A percentile compares a stretch with the other conserved stretches of the same genome.
phyloP scores from a whole-genome alignment of 2,888 invertebrate genomes.

The Augiades crinisus region DNA sequence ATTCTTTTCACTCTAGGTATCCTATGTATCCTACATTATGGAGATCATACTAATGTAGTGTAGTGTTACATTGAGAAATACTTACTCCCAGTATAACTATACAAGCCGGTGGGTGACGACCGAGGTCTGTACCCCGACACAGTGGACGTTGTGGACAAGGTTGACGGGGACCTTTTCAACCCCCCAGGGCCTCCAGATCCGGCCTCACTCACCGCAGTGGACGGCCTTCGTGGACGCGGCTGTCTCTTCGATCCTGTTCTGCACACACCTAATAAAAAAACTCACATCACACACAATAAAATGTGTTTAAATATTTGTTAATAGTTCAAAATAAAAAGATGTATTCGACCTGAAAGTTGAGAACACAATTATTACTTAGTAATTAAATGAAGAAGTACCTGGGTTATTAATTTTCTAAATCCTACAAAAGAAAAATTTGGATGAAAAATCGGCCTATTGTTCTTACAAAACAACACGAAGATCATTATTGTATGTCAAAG shows the following conservation, averaged over 20 bases:
- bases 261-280: conserved; percentile 63
- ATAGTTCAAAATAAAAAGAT: not conserved
- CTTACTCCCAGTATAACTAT: conserved; percentile 85
- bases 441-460: no score
- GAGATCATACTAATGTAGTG: no score
- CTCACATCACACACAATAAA: conserved; percentile 22
- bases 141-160: conserved; percentile 70
- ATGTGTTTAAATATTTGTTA: conserved; percentile 10
- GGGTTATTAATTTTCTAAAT: no score
- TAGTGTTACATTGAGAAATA: no score
- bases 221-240: conserved; percentile 69
- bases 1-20: no score
- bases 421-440: no score
- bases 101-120: conserved; percentile 90
- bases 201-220: conserved; percentile 48
- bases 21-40: no score
- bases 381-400: no score
- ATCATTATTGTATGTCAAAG: no score
- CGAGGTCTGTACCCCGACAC: conserved; percentile 83
- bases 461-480: not conserved
- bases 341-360: no score
- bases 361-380: no score
- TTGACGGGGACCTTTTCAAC: conserved; percentile 65
- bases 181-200: conserved; percentile 52
- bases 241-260: conserved; percentile 75